Conservation (phyloP, 1,140 invertebrate genomes). For the Coenobita brevimanus region DNA sequence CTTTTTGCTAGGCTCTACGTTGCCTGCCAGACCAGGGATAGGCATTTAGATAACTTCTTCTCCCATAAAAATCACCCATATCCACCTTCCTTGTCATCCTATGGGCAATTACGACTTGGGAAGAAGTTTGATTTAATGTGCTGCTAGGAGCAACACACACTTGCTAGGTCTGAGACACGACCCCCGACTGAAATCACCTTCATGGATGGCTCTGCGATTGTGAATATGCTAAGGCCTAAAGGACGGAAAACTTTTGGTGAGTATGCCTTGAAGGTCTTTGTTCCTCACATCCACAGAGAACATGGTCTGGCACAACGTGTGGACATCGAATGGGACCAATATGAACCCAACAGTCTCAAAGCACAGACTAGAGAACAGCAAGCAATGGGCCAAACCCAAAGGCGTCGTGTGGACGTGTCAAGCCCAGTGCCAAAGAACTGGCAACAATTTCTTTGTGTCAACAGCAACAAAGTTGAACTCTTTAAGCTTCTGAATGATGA, state of each 20-base stretch:
- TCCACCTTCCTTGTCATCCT: background rate
- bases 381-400: background rate
- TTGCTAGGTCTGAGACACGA: too few species aligned
- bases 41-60: background rate
- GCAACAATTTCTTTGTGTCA: conserved; percentile 4
- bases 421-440: conserved; percentile 4
- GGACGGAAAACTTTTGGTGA: background rate
- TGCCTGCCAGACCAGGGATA: background rate
- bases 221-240: conserved; percentile 2
- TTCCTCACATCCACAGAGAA: background rate
- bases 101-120: background rate
- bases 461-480: conserved; percentile 6
- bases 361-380: background rate
- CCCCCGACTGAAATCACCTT: background rate
- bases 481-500: conserved; percentile 21
- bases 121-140: background rate
- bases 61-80: background rate
- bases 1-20: background rate
- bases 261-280: too few species aligned
- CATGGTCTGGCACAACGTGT: background rate
- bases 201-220: background rate
- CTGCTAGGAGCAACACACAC: too few species aligned
- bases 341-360: conserved; percentile 7
- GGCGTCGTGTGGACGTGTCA: background rate
- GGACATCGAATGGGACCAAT: background rate